These are phyloP conservation scores for Synergus laeviventris DNA, from an alignment of 2,888 invertebrate species.

Conservation along the genomic window DNA sequence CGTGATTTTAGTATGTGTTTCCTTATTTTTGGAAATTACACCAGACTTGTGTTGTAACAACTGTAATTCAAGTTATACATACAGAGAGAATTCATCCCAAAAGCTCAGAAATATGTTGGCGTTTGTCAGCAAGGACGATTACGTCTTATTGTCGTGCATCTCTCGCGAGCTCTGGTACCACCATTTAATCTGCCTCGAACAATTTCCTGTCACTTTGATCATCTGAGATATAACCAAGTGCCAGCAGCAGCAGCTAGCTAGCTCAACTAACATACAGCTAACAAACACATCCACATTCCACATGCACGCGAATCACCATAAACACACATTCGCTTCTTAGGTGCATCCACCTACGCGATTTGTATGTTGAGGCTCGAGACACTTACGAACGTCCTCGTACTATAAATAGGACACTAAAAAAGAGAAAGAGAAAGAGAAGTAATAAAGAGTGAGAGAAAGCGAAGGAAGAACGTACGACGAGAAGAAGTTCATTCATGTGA, in stretches of 20 bases:
- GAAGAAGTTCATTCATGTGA: constrained; percentile 7
- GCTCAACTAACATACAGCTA: not conserved
- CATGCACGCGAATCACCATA: not conserved
- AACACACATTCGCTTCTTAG: not conserved
- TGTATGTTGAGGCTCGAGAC: constrained; percentile 35
- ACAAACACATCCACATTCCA: not conserved
- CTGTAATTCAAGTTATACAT: too few relatives aligned
- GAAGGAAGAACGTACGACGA: not conserved
- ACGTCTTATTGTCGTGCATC: not conserved
- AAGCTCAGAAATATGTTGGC: not conserved
- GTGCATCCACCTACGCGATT: constrained; percentile 7
- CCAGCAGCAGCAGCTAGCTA: not conserved
- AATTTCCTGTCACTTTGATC: constrained; percentile 15
- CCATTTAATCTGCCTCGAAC: constrained; percentile 2
- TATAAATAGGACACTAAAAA: constrained; percentile 37
- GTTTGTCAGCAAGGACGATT: not conserved
- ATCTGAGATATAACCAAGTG: not conserved
- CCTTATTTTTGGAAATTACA: too few relatives aligned
- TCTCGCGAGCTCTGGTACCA: not conserved
- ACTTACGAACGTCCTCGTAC: constrained; percentile 41
- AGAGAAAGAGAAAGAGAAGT: not conserved
- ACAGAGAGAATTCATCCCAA: not conserved
- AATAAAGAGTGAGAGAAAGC: not conserved
- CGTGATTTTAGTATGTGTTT: too few relatives aligned
- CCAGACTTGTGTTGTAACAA: too few relatives aligned